Evolutionary conservation across 2,888 invertebrate genomes (phyloP).

Genomic region (Hoplodrina blanda): DNA sequence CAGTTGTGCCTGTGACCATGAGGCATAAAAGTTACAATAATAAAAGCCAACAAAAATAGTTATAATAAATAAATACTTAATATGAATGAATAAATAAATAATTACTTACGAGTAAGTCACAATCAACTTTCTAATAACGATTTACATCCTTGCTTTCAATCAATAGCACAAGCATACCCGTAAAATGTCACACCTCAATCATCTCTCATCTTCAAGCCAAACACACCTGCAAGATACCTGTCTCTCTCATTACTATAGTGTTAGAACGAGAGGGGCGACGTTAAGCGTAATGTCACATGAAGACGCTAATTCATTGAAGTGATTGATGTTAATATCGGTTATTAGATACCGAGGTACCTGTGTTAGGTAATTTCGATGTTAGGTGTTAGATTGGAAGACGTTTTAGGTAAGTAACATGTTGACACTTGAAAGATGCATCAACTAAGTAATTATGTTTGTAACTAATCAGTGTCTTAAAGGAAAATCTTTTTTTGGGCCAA

Average conservation of each 20-base stretch:
- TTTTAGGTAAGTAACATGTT: background rate
- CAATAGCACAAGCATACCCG: constrained; percentile 70
- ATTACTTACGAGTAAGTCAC: background rate
- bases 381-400: constrained; percentile 24
- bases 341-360: constrained; percentile 41
- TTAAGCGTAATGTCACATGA: constrained; percentile 62
- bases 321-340: constrained; percentile 65
- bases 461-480: too few species aligned
- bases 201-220: constrained; percentile 66
- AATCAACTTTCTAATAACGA: constrained; percentile 52
- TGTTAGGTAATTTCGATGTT: constrained; percentile 48
- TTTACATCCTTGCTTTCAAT: constrained; percentile 56
- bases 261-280: constrained; percentile 64
- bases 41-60: too few species aligned
- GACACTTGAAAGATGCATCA: background rate
- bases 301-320: constrained; percentile 80
- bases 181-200: constrained; percentile 81
- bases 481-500: too few species aligned
- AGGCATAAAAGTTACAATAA: too few species aligned
- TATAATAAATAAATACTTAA: too few species aligned
- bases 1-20: too few species aligned
- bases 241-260: constrained; percentile 63
- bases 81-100: too few species aligned
- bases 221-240: constrained; percentile 72
- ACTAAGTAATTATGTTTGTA: background rate